A percentile compares a stretch with the other conserved stretches of the same genome.
These are phyloP conservation scores for Cremastobaeus sp. DNA, from an alignment of 2,888 invertebrate species.

Conservation along the genomic window DNA sequence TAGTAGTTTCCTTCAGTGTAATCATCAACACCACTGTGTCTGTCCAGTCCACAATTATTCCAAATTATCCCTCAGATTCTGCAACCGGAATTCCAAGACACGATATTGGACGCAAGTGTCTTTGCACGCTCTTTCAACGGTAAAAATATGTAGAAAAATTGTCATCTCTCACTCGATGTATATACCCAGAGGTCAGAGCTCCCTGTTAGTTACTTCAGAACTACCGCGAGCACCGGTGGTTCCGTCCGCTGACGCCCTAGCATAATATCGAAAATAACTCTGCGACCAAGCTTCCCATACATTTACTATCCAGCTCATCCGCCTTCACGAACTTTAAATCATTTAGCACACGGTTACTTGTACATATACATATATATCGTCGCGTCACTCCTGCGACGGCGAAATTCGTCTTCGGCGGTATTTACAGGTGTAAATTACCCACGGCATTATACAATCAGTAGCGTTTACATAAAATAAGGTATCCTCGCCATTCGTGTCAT, in stretches of 20 bases:
- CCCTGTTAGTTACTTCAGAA: constrained; percentile 24
- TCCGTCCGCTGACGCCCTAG: constrained; percentile 28
- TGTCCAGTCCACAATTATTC: too few relatives aligned
- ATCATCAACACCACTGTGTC: too few relatives aligned
- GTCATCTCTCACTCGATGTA: background rate
- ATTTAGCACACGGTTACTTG: constrained; percentile 55
- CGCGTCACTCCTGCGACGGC: constrained; percentile 22
- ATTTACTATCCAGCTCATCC: constrained; percentile 26
- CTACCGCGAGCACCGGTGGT: constrained; percentile 25
- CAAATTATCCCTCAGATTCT: too few relatives aligned
- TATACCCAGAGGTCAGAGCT: constrained; percentile 6
- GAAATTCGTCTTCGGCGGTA: constrained; percentile 13
- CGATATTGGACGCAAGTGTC: background rate
- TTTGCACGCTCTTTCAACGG: background rate
- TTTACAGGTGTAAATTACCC: constrained; percentile 41
- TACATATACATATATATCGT: constrained; percentile 47
- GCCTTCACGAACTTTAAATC: constrained; percentile 29
- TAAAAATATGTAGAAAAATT: constrained; percentile 19
- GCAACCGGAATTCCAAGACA: too few relatives aligned
- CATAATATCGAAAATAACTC: constrained; percentile 57
- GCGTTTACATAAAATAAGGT: constrained; percentile 25
- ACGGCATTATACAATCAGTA: constrained; percentile 12
- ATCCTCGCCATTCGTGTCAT: constrained; percentile 15
- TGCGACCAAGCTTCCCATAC: constrained; percentile 41
- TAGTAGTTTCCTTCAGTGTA: too few relatives aligned